Conservation (phyloP, 2,113 vertebrate species). For the Anthoscopus minutus region DNA sequence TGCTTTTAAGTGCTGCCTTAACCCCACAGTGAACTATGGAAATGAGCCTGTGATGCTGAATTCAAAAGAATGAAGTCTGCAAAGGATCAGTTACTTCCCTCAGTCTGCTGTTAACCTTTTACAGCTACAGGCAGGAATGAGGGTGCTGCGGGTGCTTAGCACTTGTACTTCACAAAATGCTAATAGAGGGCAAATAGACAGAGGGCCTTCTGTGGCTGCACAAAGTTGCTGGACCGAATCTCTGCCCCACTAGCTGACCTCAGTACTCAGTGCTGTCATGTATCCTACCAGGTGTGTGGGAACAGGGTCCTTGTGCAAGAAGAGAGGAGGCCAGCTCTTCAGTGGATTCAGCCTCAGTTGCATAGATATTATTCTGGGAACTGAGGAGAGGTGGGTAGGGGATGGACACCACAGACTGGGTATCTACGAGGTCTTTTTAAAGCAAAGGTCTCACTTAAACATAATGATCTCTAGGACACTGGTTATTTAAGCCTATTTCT, state of each 20-base stretch:
- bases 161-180: background rate
- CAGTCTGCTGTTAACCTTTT: background rate
- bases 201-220: background rate
- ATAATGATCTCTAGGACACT: background rate
- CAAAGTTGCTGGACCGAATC: background rate
- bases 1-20: background rate
- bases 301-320: background rate
- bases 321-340: background rate
- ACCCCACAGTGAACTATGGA: background rate
- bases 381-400: background rate
- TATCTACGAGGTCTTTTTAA: background rate
- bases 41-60: background rate
- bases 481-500: background rate
- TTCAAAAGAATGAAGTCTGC: background rate
- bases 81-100: background rate
- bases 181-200: background rate
- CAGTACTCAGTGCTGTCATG: background rate
- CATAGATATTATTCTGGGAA: background rate
- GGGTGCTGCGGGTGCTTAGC: background rate
- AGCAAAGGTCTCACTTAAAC: background rate
- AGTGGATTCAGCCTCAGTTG: background rate
- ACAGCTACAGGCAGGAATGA: background rate
- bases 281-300: background rate
- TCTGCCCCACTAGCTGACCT: background rate
- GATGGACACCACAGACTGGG: fast-evolving